These are phyloP conservation scores for Sphenodon punctatus DNA, from an alignment of 2,797 vertebrate species.

Conservation along the genomic window DNA sequence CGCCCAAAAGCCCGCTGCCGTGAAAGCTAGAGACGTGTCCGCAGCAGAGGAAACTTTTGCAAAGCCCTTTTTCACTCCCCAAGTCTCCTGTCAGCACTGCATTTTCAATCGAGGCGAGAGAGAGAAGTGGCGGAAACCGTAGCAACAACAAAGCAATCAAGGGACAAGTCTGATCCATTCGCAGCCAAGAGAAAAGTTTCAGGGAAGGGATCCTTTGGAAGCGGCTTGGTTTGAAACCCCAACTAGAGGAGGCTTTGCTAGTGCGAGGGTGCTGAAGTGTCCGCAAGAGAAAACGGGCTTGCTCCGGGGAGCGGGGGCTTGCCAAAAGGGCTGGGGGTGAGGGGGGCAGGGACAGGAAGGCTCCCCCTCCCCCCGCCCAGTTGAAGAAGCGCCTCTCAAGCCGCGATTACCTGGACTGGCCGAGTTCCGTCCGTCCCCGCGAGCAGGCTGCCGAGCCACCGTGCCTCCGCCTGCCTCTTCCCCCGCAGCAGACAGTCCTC, in stretches of 20 bases:
- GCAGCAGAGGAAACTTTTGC: not conserved
- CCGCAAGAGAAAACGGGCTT: not conserved
- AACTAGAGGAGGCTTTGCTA: not conserved
- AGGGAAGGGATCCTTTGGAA: no score
- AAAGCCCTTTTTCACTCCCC: not conserved
- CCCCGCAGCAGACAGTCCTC: no score
- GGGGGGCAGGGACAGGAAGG: not conserved
- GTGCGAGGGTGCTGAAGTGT: not conserved
- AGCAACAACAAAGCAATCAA: no score
- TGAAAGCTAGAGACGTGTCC: not conserved
- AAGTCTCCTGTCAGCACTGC: not conserved
- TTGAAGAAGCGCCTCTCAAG: no score
- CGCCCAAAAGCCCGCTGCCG: not conserved
- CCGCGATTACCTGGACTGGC: not conserved
- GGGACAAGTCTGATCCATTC: no score
- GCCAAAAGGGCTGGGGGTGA: no score
- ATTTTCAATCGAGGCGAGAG: not conserved
- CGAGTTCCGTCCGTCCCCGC: not conserved
- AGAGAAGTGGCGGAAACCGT: no score
- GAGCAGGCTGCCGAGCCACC: not conserved
- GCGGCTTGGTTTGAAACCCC: no score
- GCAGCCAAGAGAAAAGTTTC: no score
- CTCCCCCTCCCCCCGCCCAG: not conserved
- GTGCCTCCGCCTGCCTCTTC: no score
- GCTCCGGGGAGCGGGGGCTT: no score